Evolutionary conservation across 2,113 vertebrate species (phyloP), one percentile per base, ranked within the genome.

Genomic region (Enhydra lutris): DNA sequence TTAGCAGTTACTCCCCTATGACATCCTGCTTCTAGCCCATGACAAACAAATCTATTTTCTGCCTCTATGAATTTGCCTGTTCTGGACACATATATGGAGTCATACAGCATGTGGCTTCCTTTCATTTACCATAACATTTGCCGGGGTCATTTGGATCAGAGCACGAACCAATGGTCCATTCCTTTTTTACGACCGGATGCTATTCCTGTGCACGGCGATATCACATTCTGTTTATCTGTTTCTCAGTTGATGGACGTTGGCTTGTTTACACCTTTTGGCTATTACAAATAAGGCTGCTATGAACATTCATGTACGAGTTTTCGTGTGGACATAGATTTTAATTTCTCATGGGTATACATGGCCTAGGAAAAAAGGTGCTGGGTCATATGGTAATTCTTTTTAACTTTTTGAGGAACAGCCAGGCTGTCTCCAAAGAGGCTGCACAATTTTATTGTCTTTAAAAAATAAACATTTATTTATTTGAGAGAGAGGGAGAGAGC

Each of bases 151-250:
- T n/a, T 36, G 24, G 12, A 20, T 1, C 17, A 11, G 59, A 36
- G n/a, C 20, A 10, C 6, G 65, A 42, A 65, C 80, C 23, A 67
- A n/a, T 21, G 5, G 34, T 31, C 89, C 55, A 13, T 7, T 17
- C 45, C 63, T 86, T 26, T 21, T 65, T 83, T 10, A n/a, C 4
- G 42, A 57, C 24, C 26, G 79, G 50, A 61, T 83, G 39, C 65
- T 47, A 78, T 39, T 61, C 67, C 59, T n/a, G 0, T 0, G 34
- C 4, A 1, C 6, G 42, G 50, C 4, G 36, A 1, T 29, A 3
- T 1, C 36, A 39, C 36, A 2, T 84, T 29, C 34, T 29, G 52
- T 34, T 34, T 21, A 42, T 29, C 67, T 6, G 3, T 29, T 36
- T 3, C 8, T 21, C 65, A 11, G 71, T 6, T 2, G 55, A 82